Evolutionary conservation across 1,140 invertebrate species (phyloP).

Genomic region (Thalassaphorura encarpata): DNA sequence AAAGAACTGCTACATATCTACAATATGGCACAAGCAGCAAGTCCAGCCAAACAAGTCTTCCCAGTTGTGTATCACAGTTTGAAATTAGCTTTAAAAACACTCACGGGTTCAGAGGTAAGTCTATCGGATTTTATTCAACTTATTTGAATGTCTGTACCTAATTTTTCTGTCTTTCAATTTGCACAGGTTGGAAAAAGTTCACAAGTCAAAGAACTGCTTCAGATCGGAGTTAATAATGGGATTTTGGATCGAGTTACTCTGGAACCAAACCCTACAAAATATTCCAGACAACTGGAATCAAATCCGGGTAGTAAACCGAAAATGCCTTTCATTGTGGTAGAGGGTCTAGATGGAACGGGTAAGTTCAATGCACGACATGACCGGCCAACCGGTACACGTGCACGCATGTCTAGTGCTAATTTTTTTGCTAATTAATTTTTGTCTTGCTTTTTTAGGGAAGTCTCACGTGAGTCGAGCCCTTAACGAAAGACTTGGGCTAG

Average conservation of each 20-base stretch:
- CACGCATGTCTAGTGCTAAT: too few relatives aligned
- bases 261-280: not conserved
- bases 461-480: slow-evolving; percentile 27
- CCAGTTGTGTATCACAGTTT: slow-evolving; percentile 25
- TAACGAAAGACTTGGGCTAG: slow-evolving; percentile 8
- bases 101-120: slow-evolving; percentile 23
- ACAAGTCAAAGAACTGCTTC: slow-evolving; percentile 8
- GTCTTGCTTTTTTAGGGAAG: slow-evolving; percentile 20
- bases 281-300: slow-evolving; percentile 1
- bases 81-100: not conserved
- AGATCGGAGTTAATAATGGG: slow-evolving; percentile 12
- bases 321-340: slow-evolving; percentile 27
- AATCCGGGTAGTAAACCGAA: slow-evolving; percentile 18
- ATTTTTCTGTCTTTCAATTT: not conserved
- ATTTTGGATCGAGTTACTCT: slow-evolving; percentile 11
- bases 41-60: slow-evolving; percentile 3
- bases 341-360: slow-evolving; percentile 31
- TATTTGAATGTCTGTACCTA: too few relatives aligned
- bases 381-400: too few relatives aligned
- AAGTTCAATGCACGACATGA: not conserved
- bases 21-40: not conserved
- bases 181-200: not conserved
- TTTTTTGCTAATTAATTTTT: not conserved
- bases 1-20: not conserved
- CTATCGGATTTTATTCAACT: not conserved